Base-by-base conservation (phyloP, 30 jellyfish, hydroid and myxozoan genomes). In the Chironex yamaguchii region DNA sequence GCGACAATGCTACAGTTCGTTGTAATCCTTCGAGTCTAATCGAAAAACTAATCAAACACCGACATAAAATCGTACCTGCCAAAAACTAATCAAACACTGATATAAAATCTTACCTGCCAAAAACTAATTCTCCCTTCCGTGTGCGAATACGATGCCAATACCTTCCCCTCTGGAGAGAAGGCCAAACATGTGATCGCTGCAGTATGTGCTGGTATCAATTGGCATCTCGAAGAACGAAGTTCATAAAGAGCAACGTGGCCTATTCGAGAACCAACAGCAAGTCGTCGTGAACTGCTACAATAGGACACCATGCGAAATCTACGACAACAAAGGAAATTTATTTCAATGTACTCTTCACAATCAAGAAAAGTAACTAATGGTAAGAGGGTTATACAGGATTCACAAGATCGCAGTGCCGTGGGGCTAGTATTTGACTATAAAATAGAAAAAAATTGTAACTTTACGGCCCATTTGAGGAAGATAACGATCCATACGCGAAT, bases 171-270 rank as follows among this genome's bases (percentile, higher is more conserved):
- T 14, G 96, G 97, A 14, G 98, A 90, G 70, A 95, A 95, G 0
- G 97, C 90, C 36, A 95, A 69, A 4, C 94, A 96, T 1, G 95
- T 88, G 54, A 95, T 82, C 3, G 98, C 58, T 1, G 90, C 54
- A 1, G 86, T 54, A 54, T 95, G 98, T 17, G 98, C 98, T 0
- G 96, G 96, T 48, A 95, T 86, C 26, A 95, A 36, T 68, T 87
- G 97, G 62, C 98, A 95, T 52, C 98, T 69, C 0, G 97, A 90
- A 3, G 98, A 89, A 6, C 99, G 92, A 20, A 95, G 62, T 14
- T 95, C 99, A 50, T 95, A 95, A 14, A 95, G 81, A 2, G 98
- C 99, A 69, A 95, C 85, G 52, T 90, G 97, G 31, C 99, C 99
- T 0, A 84, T n/a, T 2, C 96, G 91, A 22, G 98, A 89, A 3